A percentile compares a stretch with the other conserved stretches of the same genome.
Conservation (phyloP, 2,888 invertebrate genomes). For the Andrena haemorrhoa region DNA sequence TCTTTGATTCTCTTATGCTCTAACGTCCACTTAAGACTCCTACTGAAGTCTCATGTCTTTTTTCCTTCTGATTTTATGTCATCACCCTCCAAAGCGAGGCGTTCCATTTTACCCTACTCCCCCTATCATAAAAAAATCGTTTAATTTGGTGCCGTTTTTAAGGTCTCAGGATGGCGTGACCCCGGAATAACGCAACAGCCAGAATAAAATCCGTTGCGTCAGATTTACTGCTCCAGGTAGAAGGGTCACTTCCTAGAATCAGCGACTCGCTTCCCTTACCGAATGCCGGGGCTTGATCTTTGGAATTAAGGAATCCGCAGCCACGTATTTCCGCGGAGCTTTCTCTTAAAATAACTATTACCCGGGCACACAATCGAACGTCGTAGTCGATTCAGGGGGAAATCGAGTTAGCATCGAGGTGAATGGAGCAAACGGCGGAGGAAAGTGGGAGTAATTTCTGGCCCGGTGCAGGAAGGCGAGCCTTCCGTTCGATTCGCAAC, state of each 20-base stretch:
- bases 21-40: too few relatives aligned
- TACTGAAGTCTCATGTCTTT: too few relatives aligned
- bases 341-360: conserved; percentile 50
- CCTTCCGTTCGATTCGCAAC: conserved; percentile 39
- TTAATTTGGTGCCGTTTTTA: too few relatives aligned
- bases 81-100: too few relatives aligned
- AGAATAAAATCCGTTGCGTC: background rate
- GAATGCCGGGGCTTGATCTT: background rate
- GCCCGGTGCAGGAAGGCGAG: conserved; percentile 20
- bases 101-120: too few relatives aligned
- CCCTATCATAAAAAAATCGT: too few relatives aligned
- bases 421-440: conserved; percentile 33
- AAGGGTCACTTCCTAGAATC: background rate
- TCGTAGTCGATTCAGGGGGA: conserved; percentile 33
- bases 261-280: background rate
- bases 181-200: too few relatives aligned
- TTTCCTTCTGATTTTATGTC: too few relatives aligned
- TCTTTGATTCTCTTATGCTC: too few relatives aligned
- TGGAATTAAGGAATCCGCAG: conserved; percentile 48
- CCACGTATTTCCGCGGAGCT: conserved; percentile 14
- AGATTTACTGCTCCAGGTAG: background rate
- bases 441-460: conserved; percentile 50
- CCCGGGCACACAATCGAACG: conserved; percentile 43
- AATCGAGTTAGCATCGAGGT: conserved; percentile 58
- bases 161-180: too few relatives aligned